Conservation (phyloP, 2,113 vertebrate genomes). For the Vanacampus margaritifer region DNA sequence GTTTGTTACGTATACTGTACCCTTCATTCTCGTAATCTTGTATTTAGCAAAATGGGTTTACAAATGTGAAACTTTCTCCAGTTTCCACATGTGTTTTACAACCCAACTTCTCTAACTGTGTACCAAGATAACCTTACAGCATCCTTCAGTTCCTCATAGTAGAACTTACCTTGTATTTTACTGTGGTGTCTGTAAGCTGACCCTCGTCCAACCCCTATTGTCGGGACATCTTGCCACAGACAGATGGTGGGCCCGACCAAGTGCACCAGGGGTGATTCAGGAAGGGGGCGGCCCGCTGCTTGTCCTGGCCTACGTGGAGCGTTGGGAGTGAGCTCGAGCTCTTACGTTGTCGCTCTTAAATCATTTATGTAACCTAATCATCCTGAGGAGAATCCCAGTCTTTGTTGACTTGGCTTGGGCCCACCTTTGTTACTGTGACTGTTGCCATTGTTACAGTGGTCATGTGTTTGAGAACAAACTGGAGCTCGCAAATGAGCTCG, state of each 20-base stretch:
- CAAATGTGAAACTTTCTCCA: background rate
- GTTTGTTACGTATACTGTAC: background rate
- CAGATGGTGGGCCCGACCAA: conserved; percentile 50
- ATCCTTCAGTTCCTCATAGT: background rate
- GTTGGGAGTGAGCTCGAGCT: conserved; percentile 30
- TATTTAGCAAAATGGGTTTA: background rate
- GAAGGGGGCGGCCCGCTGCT: background rate
- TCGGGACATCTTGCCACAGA: conserved; percentile 42
- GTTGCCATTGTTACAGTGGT: conserved; percentile 52
- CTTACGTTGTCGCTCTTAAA: conserved; percentile 33
- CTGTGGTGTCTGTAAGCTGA: conserved; percentile 44
- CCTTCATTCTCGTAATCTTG: background rate
- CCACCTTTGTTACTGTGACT: conserved; percentile 48
- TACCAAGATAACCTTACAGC: background rate
- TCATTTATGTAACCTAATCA: conserved; percentile 65
- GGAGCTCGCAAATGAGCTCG: conserved; percentile 24
- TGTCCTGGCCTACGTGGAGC: conserved; percentile 8
- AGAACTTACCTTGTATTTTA: conserved; percentile 7
- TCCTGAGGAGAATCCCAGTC: conserved; percentile 54
- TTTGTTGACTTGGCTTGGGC: conserved; percentile 51
- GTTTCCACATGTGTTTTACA: background rate
- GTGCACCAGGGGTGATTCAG: conserved; percentile 7
- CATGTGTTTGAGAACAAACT: conserved; percentile 31
- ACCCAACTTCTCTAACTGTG: background rate
- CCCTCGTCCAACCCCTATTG: conserved; percentile 8